Evolutionary conservation across 2,888 invertebrate species (phyloP).

Genomic region (Linhomoeus sp.): DNA sequence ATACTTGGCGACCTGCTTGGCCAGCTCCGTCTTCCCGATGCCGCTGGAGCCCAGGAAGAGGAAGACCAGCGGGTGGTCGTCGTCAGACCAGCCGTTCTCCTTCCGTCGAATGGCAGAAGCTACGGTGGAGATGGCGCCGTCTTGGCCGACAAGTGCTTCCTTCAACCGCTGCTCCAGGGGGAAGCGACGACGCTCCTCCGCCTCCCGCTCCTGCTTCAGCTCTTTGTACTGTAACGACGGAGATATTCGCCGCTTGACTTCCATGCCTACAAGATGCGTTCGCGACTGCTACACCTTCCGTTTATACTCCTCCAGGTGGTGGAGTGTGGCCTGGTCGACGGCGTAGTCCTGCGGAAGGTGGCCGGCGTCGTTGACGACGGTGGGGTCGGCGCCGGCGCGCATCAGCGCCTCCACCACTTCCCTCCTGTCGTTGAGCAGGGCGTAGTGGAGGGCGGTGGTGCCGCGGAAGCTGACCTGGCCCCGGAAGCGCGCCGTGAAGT

Average conservation of each 20-base stretch:
- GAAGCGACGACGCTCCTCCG: constrained; percentile 56
- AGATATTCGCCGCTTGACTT: too few relatives aligned
- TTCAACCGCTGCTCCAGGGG: constrained; percentile 62
- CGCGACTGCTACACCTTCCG: constrained; percentile 22
- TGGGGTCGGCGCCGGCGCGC: constrained; percentile 33
- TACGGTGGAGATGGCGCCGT: constrained; percentile 54
- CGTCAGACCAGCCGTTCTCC: constrained; percentile 81
- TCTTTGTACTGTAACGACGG: constrained; percentile 18
- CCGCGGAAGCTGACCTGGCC: constrained; percentile 54
- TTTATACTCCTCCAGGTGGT: constrained; percentile 35
- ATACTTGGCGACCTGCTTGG: constrained; percentile 61
- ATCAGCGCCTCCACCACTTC: constrained; percentile 38
- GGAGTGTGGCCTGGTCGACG: constrained; percentile 42
- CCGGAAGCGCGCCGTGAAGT: constrained; percentile 47
- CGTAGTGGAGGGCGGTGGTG: constrained; percentile 72
- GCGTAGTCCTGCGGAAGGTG: constrained; percentile 54
- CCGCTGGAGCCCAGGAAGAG: constrained; percentile 80
- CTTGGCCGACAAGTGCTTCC: constrained; percentile 65
- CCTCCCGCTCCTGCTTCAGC: constrained; percentile 42
- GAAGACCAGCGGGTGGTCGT: constrained; percentile 73
- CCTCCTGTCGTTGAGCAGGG: constrained; percentile 50
- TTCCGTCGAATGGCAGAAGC: constrained; percentile 52
- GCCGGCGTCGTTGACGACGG: constrained; percentile 53
- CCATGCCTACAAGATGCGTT: too few relatives aligned
- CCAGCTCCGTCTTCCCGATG: constrained; percentile 79